Percentiles rank a stretch among this genome's conserved stretches.
Evolutionary conservation across 2,797 vertebrate genomes (phyloP).

Genomic region (Uromys caudimaculatus): DNA sequence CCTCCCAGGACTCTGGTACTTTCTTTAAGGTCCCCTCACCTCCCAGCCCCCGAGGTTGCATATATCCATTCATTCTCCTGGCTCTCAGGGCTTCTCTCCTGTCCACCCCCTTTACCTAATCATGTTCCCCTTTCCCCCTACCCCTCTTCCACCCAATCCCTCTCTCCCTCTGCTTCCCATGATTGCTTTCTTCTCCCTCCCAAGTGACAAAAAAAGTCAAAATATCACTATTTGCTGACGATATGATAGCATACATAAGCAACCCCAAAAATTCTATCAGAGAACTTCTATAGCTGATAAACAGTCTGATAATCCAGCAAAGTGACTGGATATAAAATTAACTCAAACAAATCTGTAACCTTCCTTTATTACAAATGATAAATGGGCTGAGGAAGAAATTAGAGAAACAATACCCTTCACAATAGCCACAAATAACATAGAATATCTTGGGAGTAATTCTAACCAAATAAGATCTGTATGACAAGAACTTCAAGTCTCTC

Average conservation of each 20-base stretch:
- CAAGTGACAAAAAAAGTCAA: not conserved
- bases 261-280: not conserved
- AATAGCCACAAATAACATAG: not conserved
- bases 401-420: not conserved
- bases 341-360: not conserved
- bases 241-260: not conserved
- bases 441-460: not conserved
- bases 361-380: not conserved
- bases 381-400: not conserved
- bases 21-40: not conserved
- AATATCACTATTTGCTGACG: not conserved
- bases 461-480: not conserved
- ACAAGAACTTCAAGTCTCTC: not conserved
- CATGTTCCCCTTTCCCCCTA: not conserved
- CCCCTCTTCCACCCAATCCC: not conserved
- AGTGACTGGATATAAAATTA: not conserved
- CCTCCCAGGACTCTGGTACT: not conserved
- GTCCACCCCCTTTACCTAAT: not conserved
- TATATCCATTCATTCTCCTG: not conserved
- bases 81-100: not conserved
- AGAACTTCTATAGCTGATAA: not conserved
- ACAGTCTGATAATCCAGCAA: not conserved
- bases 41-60: not conserved
- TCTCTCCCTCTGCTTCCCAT: not conserved
- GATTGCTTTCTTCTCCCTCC: not conserved